Base-by-base conservation (phyloP, 1,140 invertebrate genomes). In the Caenorhabditis remanei region DNA sequence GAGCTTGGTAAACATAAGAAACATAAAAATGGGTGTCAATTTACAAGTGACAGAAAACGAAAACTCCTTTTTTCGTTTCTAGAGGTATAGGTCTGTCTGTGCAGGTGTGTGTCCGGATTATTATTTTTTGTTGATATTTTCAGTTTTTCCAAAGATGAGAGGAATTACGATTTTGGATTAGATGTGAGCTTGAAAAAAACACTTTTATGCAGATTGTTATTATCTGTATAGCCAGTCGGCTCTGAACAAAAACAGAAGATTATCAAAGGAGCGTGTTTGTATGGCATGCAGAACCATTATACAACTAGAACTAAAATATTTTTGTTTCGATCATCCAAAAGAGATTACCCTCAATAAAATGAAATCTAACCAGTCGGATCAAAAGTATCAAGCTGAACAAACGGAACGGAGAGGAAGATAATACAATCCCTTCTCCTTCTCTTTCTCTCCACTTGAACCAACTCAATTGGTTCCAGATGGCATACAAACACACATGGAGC, bases 361-460 rank as follows among this genome's bases (percentile, higher is more conserved):
- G 24, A 24, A 8, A n/a, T 4, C 56, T 58, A 58, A 48, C 43
- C 46, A 79, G 71, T 24, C 71, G 46, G 71, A 79, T 79, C 21
- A 50, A 79, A 79, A 79, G 71, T 79, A 79, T 79, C 46, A 79
- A 79, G 71, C 71, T 79, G 71, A 79, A 50, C 71, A 79, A 79
- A 79, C 71, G 71, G 71, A 79, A 79, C 71, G 71, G n/a, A 16
- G 0, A 19, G 56, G n/a, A n/a, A 58, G 56, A 58, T 32, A 24
- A 63, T 13, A 19, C 55, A 19, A 19, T 58, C 55, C n/a, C 16
- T n/a, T 58, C 55, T 58, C 8, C 19, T 6, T 53, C 50, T 53
- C 50, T 40, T 7, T 32, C 32, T 65, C 32, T 65, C 67, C 43
- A 46, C 43, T 48, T 75, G n/a, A 75, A 8, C 56, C 56, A n/a